A percentile compares a stretch with the other conserved stretches of the same genome.
Conservation (phyloP, 2,113 vertebrate genomes). For the Ictalurus punctatus region DNA sequence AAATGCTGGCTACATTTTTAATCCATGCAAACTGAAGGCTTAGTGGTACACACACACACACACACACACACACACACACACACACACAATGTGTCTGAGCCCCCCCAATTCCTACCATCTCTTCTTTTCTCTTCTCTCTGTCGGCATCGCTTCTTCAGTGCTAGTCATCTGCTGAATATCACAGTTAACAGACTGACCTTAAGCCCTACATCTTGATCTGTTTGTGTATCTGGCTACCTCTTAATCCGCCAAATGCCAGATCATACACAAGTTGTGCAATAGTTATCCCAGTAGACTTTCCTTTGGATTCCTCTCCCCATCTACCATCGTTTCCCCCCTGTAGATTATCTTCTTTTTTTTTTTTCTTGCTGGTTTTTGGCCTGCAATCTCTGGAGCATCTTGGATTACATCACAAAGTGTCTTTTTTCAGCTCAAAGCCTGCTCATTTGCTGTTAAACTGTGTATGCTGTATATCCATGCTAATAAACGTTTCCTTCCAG, state of each 20-base stretch:
- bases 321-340: conserved; percentile 16
- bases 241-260: conserved; percentile 47
- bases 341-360: not conserved
- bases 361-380: not conserved
- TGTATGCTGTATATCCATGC: not conserved
- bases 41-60: not conserved
- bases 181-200: conserved; percentile 51
- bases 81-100: not conserved
- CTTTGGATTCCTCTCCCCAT: not conserved
- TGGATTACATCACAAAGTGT: conserved; percentile 70
- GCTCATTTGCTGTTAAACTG: not conserved
- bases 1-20: conserved; percentile 3
- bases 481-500: not conserved
- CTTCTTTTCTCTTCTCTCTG: not conserved
- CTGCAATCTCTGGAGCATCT: conserved; percentile 17
- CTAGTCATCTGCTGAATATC: conserved; percentile 38
- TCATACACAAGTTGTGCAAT: conserved; percentile 24
- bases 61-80: conserved; percentile 9
- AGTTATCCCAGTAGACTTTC: conserved; percentile 29
- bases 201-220: conserved; percentile 47
- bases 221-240: conserved; percentile 46
- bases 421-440: conserved; percentile 40
- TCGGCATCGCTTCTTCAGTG: conserved; percentile 19
- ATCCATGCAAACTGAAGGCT: not conserved
- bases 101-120: conserved; percentile 9